phyloP scores from a whole-genome alignment of 2,113 vertebrate genomes.

The Oxyura jamaicensis region DNA sequence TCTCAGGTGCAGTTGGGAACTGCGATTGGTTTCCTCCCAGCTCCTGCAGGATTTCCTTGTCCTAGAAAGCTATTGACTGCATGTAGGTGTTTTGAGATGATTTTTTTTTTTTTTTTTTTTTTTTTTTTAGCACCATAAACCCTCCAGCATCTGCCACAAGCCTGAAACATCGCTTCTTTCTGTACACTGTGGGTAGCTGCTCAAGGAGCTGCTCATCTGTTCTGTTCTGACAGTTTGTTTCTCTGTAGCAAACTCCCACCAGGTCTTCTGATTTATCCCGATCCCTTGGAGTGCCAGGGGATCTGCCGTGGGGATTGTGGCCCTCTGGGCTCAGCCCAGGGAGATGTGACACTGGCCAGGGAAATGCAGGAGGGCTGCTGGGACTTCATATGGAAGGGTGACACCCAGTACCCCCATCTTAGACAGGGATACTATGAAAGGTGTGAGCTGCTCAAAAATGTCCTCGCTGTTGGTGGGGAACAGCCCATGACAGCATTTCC shows the following conservation, averaged over 20 bases:
- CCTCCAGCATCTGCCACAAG: slow-evolving; percentile 40
- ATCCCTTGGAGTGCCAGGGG: neutral
- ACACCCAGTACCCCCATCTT: neutral
- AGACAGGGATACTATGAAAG: neutral
- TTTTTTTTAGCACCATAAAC: slow-evolving; percentile 24
- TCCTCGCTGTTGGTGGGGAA: neutral
- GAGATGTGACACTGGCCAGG: neutral
- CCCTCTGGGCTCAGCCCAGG: neutral
- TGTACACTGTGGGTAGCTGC: neutral
- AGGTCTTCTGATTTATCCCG: neutral
- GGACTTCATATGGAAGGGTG: neutral
- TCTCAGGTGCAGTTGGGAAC: neutral
- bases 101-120: neutral
- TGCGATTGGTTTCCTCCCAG: slow-evolving; percentile 5
- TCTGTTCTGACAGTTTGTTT: slow-evolving; percentile 31
- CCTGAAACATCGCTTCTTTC: slow-evolving; percentile 13
- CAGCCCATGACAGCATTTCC: neutral
- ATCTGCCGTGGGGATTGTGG: neutral
- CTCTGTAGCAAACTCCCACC: neutral
- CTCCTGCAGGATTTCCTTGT: slow-evolving; percentile 44
- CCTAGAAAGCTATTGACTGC: slow-evolving; percentile 21
- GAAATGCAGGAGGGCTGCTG: too few relatives aligned
- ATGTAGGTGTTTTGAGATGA: neutral
- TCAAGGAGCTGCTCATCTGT: slow-evolving; percentile 24
- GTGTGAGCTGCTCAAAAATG: neutral